Evolutionary conservation across 2,113 vertebrate species (phyloP).

Genomic region (Antechinus stuartii): DNA sequence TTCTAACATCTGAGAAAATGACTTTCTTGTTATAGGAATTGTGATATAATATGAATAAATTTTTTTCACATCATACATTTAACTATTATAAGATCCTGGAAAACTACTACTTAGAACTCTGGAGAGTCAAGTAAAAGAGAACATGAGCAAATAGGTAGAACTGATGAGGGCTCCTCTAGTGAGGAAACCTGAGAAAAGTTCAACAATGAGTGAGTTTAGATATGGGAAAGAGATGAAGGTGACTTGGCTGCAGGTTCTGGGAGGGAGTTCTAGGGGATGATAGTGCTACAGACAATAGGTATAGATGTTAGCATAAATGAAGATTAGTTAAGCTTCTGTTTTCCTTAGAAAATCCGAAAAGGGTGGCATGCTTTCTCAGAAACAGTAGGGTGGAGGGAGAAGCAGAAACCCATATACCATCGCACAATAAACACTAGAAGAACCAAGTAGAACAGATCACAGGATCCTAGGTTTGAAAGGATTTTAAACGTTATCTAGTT

Average conservation of each 20-base stretch:
- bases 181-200: not conserved
- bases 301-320: not conserved
- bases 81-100: not conserved
- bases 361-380: not conserved
- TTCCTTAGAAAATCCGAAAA: not conserved
- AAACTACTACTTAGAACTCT: not conserved
- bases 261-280: not conserved
- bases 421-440: not conserved
- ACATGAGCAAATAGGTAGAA: not conserved
- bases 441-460: not conserved
- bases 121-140: not conserved
- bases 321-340: not conserved
- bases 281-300: not conserved
- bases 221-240: not conserved
- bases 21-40: slow-evolving; percentile 5
- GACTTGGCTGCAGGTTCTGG: not conserved
- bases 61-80: not conserved
- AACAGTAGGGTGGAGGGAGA: not conserved
- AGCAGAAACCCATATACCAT: not conserved
- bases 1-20: slow-evolving; percentile 26
- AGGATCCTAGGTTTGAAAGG: not conserved
- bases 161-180: not conserved
- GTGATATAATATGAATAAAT: not conserved
- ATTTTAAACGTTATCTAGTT: not conserved
- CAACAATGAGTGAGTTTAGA: not conserved